Conservation (phyloP, 1,140 invertebrate genomes). For the Centruroides sculpturatus region DNA sequence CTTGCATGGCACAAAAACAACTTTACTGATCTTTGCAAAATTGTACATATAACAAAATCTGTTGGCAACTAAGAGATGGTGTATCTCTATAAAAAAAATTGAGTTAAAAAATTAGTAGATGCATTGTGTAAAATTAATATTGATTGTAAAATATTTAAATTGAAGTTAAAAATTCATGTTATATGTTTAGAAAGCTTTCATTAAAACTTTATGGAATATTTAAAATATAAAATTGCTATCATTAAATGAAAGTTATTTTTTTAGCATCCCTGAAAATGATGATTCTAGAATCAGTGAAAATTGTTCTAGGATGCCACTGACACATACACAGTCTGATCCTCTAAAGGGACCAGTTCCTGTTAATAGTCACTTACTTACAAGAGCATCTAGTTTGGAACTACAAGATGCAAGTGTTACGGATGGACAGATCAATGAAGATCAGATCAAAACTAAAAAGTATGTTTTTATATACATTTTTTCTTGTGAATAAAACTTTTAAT, state of each 20-base stretch:
- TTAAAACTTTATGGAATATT: too few species aligned
- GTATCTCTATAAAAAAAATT: too few species aligned
- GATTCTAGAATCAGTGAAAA: slow-evolving; percentile 1
- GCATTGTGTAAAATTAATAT: too few species aligned
- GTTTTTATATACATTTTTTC: neutral
- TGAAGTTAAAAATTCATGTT: too few species aligned
- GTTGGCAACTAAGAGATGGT: too few species aligned
- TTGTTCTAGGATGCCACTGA: neutral
- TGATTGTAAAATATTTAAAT: too few species aligned
- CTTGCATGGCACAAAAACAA: too few species aligned
- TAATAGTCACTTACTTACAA: slow-evolving; percentile 47
- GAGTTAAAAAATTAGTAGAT: too few species aligned
- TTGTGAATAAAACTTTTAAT: neutral
- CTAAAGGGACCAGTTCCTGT: slow-evolving; percentile 37
- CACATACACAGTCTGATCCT: slow-evolving; percentile 4
- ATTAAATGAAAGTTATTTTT: neutral
- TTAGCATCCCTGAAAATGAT: neutral
- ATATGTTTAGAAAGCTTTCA: too few species aligned
- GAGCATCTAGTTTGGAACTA: slow-evolving; percentile 35
- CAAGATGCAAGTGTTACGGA: neutral
- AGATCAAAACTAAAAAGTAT: slow-evolving; percentile 15
- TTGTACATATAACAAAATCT: too few species aligned
- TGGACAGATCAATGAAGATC: neutral
- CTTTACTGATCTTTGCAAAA: too few species aligned
- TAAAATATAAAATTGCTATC: too few species aligned